Evolutionary conservation across 2,888 invertebrate genomes (phyloP), one percentile per base, ranked within the genome.

Genomic region (Dasysyrphus tricinctus): DNA sequence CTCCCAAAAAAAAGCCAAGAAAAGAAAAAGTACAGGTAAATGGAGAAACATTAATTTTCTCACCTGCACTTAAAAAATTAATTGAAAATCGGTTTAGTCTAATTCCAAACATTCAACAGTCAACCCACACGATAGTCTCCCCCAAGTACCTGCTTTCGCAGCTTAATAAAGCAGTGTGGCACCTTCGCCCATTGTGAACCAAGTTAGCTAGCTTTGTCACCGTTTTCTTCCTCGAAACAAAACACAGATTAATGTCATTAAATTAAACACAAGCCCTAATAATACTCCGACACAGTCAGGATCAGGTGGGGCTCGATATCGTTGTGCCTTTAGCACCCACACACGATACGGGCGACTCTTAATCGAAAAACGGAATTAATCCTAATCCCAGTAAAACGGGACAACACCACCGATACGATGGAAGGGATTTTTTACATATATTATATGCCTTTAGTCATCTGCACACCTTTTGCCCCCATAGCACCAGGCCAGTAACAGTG

Each of bases 191-290:
- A 37, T 54, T 51, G 12, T 16, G 34, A 59, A 19, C 57, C 61
- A 61, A 24, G 63, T 63, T 42, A 63, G 63, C n/a, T 74, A 47
- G 49, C 65, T 56, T 19, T 11, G 24, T 44, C 67, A 39, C 76
- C 57, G 29, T 32, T 42, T 47, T 37, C 49, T 29, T 37, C 34
- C 47, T 54, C 39, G 14, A 61, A 63, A 59, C 79, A 72, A 78
- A 79, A 86, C 82, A 72, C 49, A 63, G 82, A 86, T 86, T 79
- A 82, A 86, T 86, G 78, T 79, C 82, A 82, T 86, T 86, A 86
- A 86, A 86, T 86, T 82, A 79, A 82, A 75, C 86, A 75, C 86
- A 86, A 86, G 78, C 75, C 70, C 82, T 75, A 67, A 47, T 79
- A 86, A 82, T 75, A 75, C 78, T 34, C 47, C 37, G 14, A 67